phyloP scores from a whole-genome alignment of 2,797 vertebrate genomes.

The Psittacula derbiana region DNA sequence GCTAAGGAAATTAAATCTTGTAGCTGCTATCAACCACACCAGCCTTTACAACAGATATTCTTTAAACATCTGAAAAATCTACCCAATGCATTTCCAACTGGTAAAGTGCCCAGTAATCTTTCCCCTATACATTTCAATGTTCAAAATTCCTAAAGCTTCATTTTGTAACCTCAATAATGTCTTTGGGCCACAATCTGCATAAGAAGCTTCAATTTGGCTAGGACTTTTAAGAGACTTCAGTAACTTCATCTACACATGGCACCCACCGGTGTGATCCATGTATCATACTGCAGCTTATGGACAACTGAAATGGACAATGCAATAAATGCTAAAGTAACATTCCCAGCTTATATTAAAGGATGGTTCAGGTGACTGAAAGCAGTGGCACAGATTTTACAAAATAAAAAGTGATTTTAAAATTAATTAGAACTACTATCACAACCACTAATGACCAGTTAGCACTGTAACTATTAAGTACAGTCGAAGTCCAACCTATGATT shows the following conservation, averaged over 20 bases:
- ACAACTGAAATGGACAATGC: background rate
- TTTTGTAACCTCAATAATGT: background rate
- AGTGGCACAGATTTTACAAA: background rate
- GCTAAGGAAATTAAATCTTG: slow-evolving; percentile 1
- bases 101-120: background rate
- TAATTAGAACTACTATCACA: background rate
- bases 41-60: background rate
- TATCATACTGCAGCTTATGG: background rate
- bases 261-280: background rate
- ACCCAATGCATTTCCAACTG: background rate
- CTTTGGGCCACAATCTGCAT: background rate
- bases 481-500: slow-evolving; percentile 70
- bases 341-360: background rate
- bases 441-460: background rate
- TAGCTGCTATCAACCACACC: slow-evolving; percentile 25
- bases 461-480: background rate
- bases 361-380: background rate
- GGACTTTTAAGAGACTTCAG: background rate
- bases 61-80: slow-evolving; percentile 25
- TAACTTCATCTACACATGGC: background rate
- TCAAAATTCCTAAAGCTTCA: background rate
- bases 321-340: background rate
- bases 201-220: background rate
- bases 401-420: background rate
- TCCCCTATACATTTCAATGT: background rate